A percentile compares a stretch with the other conserved stretches of the same genome.
These are phyloP conservation scores for Elaphurus davidianus DNA, from an alignment of 2,113 vertebrate genomes.

Conservation along the genomic window DNA sequence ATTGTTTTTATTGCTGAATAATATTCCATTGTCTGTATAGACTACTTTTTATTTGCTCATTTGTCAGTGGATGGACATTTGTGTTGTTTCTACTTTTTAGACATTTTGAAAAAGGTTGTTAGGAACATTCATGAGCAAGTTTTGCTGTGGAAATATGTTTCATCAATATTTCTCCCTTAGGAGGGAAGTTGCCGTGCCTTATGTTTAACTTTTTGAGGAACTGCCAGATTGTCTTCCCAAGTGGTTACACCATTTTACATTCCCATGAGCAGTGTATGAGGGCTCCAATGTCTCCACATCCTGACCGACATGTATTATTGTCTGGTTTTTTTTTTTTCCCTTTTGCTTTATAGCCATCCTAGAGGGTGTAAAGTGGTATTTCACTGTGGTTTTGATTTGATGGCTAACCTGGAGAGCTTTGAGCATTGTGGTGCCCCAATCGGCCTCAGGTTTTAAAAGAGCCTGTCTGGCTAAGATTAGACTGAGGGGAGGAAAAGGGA, in stretches of 20 bases:
- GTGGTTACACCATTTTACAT: background rate
- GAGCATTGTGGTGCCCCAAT: conserved; percentile 15
- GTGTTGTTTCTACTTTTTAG: background rate
- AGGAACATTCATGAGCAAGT: background rate
- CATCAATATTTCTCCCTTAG: background rate
- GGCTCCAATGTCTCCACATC: background rate
- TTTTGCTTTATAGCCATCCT: background rate
- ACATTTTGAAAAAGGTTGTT: background rate
- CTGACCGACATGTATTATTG: background rate
- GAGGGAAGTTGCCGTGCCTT: background rate
- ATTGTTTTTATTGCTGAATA: background rate
- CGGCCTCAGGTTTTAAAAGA: conserved; percentile 40
- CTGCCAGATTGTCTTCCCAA: background rate
- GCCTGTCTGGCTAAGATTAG: conserved; percentile 28
- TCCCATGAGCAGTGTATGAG: background rate
- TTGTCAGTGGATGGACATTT: background rate
- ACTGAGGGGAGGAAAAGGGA: background rate
- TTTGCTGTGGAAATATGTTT: background rate
- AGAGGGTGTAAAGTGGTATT: conserved; percentile 2
- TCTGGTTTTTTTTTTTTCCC: background rate
- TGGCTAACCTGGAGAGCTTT: conserved; percentile 41
- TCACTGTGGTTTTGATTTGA: conserved; percentile 54
- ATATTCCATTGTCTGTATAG: background rate
- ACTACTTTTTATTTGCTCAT: background rate
- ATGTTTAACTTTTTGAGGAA: background rate